Evolutionary conservation across 2,888 invertebrate species (phyloP).

Genomic region (Anodontia alba): DNA sequence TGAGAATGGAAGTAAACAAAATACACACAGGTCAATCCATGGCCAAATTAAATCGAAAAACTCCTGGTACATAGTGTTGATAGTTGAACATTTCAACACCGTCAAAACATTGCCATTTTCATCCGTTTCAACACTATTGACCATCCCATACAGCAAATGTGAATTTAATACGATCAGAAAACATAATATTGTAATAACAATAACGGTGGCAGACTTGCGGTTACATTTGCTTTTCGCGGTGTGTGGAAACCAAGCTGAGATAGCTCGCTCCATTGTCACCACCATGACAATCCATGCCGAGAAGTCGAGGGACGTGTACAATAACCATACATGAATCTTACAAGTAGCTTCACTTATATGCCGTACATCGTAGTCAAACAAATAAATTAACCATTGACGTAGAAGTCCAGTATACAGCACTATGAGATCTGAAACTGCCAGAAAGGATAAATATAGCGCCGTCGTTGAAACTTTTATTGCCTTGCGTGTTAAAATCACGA

Average conservation of each 20-base stretch:
- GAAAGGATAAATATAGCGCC: constrained; percentile 71
- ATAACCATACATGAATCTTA: constrained; percentile 72
- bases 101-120: not conserved
- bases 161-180: constrained; percentile 65
- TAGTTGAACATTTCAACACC: constrained; percentile 44
- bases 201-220: constrained; percentile 43
- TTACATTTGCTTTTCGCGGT: constrained; percentile 67
- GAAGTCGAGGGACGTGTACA: constrained; percentile 73
- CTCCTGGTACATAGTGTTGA: constrained; percentile 43
- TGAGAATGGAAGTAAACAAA: constrained; percentile 72
- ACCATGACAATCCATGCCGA: constrained; percentile 79
- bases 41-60: constrained; percentile 71
- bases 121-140: constrained; percentile 19
- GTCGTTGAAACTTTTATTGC: constrained; percentile 69
- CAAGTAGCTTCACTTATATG: constrained; percentile 53
- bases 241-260: constrained; percentile 75
- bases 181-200: constrained; percentile 50
- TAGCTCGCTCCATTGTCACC: constrained; percentile 76
- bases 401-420: constrained; percentile 76
- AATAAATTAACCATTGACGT: constrained; percentile 66
- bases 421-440: constrained; percentile 69
- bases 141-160: constrained; percentile 69
- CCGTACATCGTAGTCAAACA: constrained; percentile 67
- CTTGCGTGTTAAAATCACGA: constrained; percentile 68
- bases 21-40: constrained; percentile 77